These are phyloP conservation scores for Larimichthys crocea DNA, from an alignment of 2,113 vertebrate species.

Conservation along the genomic window DNA sequence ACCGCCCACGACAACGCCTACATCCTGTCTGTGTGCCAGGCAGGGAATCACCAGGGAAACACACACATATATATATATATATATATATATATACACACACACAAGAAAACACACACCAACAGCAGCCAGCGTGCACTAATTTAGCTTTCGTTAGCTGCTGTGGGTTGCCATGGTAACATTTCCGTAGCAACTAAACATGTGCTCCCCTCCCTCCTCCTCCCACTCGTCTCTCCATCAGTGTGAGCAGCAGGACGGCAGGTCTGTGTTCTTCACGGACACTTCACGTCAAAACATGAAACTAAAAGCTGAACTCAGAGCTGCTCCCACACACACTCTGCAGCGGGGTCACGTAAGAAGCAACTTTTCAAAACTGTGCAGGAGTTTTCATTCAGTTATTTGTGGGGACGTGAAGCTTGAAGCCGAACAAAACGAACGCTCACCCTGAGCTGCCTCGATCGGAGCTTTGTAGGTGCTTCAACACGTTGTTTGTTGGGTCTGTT, in stretches of 20 bases:
- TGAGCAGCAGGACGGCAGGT: constrained; percentile 37
- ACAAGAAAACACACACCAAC: background rate
- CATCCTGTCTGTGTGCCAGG: constrained; percentile 75
- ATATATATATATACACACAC: background rate
- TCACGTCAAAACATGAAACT: constrained; percentile 25
- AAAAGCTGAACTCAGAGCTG: constrained; percentile 8
- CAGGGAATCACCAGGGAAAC: constrained; percentile 69
- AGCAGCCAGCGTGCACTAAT: constrained; percentile 62
- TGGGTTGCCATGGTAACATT: constrained; percentile 73
- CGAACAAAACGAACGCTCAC: background rate
- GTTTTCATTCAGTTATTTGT: no score
- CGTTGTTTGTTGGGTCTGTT: no score
- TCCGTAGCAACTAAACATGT: constrained; percentile 78
- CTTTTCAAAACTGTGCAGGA: background rate
- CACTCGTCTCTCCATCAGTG: constrained; percentile 55
- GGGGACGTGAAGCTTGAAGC: background rate
- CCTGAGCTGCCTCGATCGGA: no score
- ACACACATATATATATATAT: constrained; percentile 15
- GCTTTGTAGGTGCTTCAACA: no score
- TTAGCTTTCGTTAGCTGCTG: constrained; percentile 79
- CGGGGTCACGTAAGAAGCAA: background rate
- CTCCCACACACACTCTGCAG: constrained; percentile 22
- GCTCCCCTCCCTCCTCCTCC: constrained; percentile 35
- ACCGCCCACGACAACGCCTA: constrained; percentile 67
- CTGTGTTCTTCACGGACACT: constrained; percentile 1